phyloP scores from a whole-genome alignment of 2,888 invertebrate genomes.

The Ceramica pisi region DNA sequence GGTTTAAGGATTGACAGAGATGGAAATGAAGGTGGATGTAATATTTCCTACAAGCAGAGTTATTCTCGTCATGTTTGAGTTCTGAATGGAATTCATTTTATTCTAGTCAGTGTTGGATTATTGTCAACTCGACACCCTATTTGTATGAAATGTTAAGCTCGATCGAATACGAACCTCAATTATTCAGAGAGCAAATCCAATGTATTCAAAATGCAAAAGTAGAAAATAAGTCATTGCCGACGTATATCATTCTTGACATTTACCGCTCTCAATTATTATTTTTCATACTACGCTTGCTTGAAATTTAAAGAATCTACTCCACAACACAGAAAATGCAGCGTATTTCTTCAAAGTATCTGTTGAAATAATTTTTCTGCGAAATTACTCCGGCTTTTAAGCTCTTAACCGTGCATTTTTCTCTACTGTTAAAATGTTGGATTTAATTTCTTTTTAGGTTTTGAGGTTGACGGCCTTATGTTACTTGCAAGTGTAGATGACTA shows the following conservation, averaged over 20 bases:
- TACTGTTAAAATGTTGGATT: not conserved
- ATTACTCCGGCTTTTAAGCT: constrained; percentile 22
- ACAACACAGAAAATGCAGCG: constrained; percentile 6
- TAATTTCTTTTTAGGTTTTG: not conserved
- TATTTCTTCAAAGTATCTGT: constrained; percentile 26
- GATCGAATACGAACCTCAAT: not conserved
- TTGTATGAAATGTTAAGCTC: not conserved
- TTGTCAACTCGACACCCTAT: not conserved
- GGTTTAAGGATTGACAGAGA: constrained; percentile 4
- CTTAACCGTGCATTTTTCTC: constrained; percentile 4
- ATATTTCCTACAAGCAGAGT: not conserved
- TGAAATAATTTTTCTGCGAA: constrained; percentile 30
- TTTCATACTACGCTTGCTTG: not conserved
- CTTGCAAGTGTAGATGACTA: constrained; percentile 14
- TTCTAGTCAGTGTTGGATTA: not conserved
- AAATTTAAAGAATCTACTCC: constrained; percentile 9
- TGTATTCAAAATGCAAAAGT: too few relatives aligned
- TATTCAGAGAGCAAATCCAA: too few relatives aligned
- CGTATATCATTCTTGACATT: not conserved
- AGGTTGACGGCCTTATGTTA: not conserved
- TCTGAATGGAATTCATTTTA: not conserved
- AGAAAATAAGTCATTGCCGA: too few relatives aligned
- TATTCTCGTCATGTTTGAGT: not conserved
- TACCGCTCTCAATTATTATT: not conserved
- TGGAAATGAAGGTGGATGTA: constrained; percentile 13